These are phyloP conservation scores for Entosphenus tridentatus DNA, from an alignment of 2,113 vertebrate species.

Conservation along the genomic window DNA sequence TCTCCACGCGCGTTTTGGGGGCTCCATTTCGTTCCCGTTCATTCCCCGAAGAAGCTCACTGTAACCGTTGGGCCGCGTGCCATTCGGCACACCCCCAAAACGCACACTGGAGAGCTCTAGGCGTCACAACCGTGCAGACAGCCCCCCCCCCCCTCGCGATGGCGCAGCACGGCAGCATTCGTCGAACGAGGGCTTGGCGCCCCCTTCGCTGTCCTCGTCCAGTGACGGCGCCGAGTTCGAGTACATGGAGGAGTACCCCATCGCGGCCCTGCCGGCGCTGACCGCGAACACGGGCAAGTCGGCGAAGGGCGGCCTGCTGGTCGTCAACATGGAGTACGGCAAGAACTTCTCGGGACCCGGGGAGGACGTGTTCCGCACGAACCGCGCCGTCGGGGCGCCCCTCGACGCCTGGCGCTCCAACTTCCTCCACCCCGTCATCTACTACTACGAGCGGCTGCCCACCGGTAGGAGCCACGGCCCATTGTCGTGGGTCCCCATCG, in stretches of 20 bases:
- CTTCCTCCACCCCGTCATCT: slow-evolving; percentile 85
- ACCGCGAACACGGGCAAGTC: slow-evolving; percentile 37
- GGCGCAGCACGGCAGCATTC: too few species aligned
- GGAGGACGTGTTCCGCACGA: slow-evolving; percentile 38
- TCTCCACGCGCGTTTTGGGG: too few species aligned
- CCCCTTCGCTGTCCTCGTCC: slow-evolving; percentile 5
- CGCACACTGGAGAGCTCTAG: too few species aligned
- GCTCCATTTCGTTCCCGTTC: too few species aligned
- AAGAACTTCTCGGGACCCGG: slow-evolving; percentile 41
- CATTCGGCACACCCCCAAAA: too few species aligned
- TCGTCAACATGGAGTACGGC: slow-evolving; percentile 69
- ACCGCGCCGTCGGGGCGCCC: slow-evolving; percentile 51
- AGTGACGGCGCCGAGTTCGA: slow-evolving; percentile 32
- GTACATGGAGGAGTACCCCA: slow-evolving; percentile 67
- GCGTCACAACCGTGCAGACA: too few species aligned
- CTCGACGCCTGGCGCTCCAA: slow-evolving; percentile 69
- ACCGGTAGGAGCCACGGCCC: slow-evolving; percentile 32
- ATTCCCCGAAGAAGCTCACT: too few species aligned
- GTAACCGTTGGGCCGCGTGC: too few species aligned
- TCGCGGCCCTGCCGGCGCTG: slow-evolving; percentile 46
- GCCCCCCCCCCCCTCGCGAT: too few species aligned
- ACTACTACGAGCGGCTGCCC: slow-evolving; percentile 52
- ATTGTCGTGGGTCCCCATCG: too few species aligned
- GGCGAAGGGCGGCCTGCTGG: slow-evolving; percentile 35
- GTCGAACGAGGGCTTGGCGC: too few species aligned